Conservation (phyloP, 1,140 invertebrate genomes). For the Cotesia typhae region DNA sequence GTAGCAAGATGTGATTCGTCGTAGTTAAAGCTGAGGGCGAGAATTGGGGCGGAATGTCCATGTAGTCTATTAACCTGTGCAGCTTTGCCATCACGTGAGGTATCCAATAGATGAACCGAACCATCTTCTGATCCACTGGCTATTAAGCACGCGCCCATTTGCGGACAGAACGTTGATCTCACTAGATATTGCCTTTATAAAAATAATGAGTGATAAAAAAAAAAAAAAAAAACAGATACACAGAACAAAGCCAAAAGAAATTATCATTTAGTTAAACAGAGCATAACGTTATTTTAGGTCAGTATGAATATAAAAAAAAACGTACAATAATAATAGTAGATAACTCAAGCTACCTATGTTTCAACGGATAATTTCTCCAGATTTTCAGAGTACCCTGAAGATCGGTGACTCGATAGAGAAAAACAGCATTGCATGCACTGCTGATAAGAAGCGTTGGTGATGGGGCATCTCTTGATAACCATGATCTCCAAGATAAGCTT, state of each 20-base stretch:
- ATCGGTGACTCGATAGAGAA: constrained; percentile 66
- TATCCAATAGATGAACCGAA: constrained; percentile 85
- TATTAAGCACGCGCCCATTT: constrained; percentile 65
- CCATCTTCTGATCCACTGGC: constrained; percentile 89
- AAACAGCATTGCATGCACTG: constrained; percentile 78
- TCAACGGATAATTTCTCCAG: constrained; percentile 68
- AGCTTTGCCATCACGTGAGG: constrained; percentile 74
- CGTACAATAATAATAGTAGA: too few species aligned
- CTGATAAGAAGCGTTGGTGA: constrained; percentile 83
- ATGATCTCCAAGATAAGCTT: constrained; percentile 81
- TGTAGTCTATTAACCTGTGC: constrained; percentile 85
- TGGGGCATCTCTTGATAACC: constrained; percentile 79
- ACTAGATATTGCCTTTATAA: constrained; percentile 65
- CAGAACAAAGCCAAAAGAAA: constrained; percentile 20
- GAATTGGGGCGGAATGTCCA: constrained; percentile 82
- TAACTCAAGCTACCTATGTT: constrained; percentile 51
- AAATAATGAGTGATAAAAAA: constrained; percentile 32
- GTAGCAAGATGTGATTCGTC: constrained; percentile 88
- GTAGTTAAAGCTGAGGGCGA: constrained; percentile 88
- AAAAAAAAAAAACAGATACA: constrained; percentile 16
- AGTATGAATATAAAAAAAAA: constrained; percentile 19
- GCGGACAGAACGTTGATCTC: constrained; percentile 84
- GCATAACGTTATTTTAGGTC: not conserved
- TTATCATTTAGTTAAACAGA: constrained; percentile 14
- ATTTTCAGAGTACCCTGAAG: constrained; percentile 54